A percentile compares a stretch with the other conserved stretches of the same genome.
Evolutionary conservation across 2,113 vertebrate species (phyloP).

Genomic region (Caretta caretta): DNA sequence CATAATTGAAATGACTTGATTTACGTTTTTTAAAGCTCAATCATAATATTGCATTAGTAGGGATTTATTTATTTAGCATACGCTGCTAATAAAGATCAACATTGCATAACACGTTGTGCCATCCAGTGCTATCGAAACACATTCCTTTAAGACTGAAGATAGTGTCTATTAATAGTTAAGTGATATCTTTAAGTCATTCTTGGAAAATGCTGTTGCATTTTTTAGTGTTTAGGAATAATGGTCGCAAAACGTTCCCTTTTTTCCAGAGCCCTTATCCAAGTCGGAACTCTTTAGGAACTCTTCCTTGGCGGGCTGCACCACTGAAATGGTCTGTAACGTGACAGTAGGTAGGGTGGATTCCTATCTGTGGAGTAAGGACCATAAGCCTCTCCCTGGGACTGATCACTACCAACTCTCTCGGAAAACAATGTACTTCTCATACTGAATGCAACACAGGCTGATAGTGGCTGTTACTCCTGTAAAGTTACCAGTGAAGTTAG

Average conservation of each 20-base stretch:
- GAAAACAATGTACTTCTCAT: background rate
- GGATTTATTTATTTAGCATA: background rate
- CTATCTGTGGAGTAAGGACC: background rate
- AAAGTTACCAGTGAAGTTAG: background rate
- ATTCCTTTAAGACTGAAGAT: background rate
- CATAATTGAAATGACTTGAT: background rate
- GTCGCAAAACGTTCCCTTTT: background rate
- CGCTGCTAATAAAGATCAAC: background rate
- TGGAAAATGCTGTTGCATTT: background rate
- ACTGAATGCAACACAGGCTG: background rate
- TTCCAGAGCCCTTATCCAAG: background rate
- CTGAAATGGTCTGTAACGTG: background rate
- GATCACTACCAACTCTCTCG: background rate
- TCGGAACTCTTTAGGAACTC: background rate
- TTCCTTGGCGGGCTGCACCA: background rate
- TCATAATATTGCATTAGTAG: background rate
- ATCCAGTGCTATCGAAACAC: background rate
- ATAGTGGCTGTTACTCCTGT: background rate
- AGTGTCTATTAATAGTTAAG: background rate
- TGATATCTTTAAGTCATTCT: background rate
- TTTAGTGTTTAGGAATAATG: background rate
- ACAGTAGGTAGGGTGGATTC: background rate
- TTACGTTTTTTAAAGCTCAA: background rate
- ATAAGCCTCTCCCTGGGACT: background rate
- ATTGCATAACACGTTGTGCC: background rate